A percentile compares a stretch with the other conserved stretches of the same genome.
phyloP scores from a whole-genome alignment of 23 tunicate genomes.

The Halocynthia roretzi region DNA sequence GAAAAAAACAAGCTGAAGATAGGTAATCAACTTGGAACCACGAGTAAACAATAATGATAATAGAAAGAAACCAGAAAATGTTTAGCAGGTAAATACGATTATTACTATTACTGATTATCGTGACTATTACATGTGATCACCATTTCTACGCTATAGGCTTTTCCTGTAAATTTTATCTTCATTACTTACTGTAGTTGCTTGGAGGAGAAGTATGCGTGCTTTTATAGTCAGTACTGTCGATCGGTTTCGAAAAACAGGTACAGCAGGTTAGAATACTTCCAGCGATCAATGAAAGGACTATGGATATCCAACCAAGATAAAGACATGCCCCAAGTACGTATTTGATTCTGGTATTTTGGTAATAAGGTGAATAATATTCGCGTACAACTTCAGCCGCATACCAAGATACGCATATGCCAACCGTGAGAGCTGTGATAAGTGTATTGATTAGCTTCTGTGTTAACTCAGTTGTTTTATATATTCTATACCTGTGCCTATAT shows the following conservation, averaged over 20 bases:
- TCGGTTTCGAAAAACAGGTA: slow-evolving; percentile 52
- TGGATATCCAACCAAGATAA: slow-evolving; percentile 79
- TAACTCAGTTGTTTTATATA: no score
- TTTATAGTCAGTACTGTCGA: slow-evolving; percentile 17
- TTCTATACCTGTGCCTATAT: slow-evolving; percentile 54
- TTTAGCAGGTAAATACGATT: no score
- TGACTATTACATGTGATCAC: no score
- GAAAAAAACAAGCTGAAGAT: no score
- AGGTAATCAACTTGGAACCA: no score
- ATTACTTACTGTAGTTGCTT: no score
- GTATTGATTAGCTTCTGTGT: no score
- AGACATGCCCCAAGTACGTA: slow-evolving; percentile 80
- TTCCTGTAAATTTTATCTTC: no score
- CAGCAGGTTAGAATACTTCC: slow-evolving; percentile 83
- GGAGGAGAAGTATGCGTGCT: background rate
- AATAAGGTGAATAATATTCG: slow-evolving; percentile 47
- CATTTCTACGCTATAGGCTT: no score
- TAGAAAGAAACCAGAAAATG: no score
- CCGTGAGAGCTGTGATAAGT: slow-evolving; percentile 34
- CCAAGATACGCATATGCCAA: slow-evolving; percentile 81
- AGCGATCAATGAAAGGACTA: slow-evolving; percentile 41
- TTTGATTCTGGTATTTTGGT: slow-evolving; percentile 47
- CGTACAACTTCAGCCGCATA: slow-evolving; percentile 78
- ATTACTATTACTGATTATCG: no score
- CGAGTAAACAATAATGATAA: no score